Base-by-base conservation (phyloP, 1,140 invertebrate genomes). In the Drosophila nikananu region DNA sequence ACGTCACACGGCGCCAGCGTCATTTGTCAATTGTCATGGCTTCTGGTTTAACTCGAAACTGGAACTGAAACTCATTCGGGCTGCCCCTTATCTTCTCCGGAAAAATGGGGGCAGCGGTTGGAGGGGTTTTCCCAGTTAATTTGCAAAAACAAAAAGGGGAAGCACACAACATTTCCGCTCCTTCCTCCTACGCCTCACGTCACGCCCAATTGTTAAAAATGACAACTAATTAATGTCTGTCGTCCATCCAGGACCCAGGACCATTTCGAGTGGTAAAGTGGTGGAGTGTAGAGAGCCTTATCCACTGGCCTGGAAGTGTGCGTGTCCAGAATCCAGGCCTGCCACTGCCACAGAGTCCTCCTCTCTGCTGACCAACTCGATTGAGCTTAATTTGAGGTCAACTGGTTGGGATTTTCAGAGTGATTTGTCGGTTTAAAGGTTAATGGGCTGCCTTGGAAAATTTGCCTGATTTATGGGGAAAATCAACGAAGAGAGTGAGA, bases 211-310 rank as follows among this genome's bases (percentile, higher is more conserved):
- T 90, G 84, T 90, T 89, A 89, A 90, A 89, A 89, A 89, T 89
- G 81, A 90, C 86, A 89, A 90, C 86, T 89, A 90, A 89, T 89
- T 89, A 90, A 89, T 89, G 89, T 84, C 67, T 79, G 81, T 89
- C 84, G 81, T 90, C 84, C 67, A 35, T 52, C 73, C 44, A 48
- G 32, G n/a, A n/a, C 35, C 46, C 12, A 13, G 27, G 27, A 52
- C 27, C 12, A 32, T 15, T 52, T 32, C n/a, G 27, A 52, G 27
- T 21, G 51, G 48, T 15, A 7, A 15, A 51, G 48, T n/a, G 30
- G 51, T 32, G 30, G 12, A 52, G 51, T 12, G 27, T 27, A 48
- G 59, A n/a, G n/a, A n/a, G n/a, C 12, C 44, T 49, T n/a, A 21
- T 48, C 39, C 39, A 60, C 0, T 19, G 63, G 52, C 25, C 51